Base-by-base conservation (phyloP, 2,888 invertebrate genomes). In the Leucoma salicis region DNA sequence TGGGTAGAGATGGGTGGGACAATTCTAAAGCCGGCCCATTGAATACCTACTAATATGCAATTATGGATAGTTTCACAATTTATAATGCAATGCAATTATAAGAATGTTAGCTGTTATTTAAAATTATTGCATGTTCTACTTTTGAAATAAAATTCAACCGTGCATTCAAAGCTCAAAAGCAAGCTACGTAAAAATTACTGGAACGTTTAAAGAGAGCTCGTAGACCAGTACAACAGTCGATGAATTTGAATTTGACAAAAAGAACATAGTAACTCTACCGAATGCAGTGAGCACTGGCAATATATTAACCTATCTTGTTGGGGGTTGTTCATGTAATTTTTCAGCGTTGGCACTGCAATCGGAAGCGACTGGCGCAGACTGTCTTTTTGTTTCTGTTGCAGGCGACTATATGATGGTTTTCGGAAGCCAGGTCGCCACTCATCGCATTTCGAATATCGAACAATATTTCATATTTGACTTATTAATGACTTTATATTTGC, bases 331-430 rank as follows among this genome's bases (percentile, higher is more conserved):
- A 63, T 71, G 82, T 82, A 86, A 88, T 88, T 87, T 88, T 88
- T 88, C 87, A 88, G 77, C 74, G 79, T 66, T 79, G 81, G 74
- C 83, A 81, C 67, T 75, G 81, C 85, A 88, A 84, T 86, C 86
- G 88, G 87, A 87, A 84, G 81, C 74, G 74, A 77, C 78, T 78
- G 78, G 78, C 75, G 79, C 66, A 78, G 68, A 66, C 66, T 63
- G 76, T 75, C 80, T 86, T 88, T 88, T 87, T 88, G 85, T 86
- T 85, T 82, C 75, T 68, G 71, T 64, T 59, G 61, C 66, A 66
- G 70, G 63, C 70, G 70, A 66, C 66, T 59, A 65, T 66, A 67
- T 78, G 84, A 86, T 82, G 85, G 82, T 66, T 81, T 80, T 83
- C 88, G 87, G 87, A 88, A 87, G 82, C 69, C 76, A 81, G 79